Evolutionary conservation across 1,140 invertebrate species (phyloP).

Genomic region (Trachelipus rathkii): DNA sequence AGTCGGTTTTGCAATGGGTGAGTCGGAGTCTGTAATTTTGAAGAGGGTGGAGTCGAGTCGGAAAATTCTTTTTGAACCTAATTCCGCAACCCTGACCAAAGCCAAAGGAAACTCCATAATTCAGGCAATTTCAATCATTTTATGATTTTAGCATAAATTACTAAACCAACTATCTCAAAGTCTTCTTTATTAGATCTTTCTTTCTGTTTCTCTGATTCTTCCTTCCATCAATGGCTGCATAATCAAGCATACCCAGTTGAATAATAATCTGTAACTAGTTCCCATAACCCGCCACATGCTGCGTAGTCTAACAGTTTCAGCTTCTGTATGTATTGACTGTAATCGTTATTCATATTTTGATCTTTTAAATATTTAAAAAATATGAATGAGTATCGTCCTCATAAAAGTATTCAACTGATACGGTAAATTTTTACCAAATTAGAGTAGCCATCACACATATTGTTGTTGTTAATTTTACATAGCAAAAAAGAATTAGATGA

Average conservation of each 20-base stretch:
- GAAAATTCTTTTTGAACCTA: too few relatives aligned
- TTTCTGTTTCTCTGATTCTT: constrained; percentile 47
- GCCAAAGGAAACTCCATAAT: too few relatives aligned
- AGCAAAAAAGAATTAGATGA: too few relatives aligned
- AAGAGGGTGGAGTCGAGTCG: too few relatives aligned
- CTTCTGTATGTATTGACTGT: constrained; percentile 47
- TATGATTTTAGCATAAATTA: not conserved
- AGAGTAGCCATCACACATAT: too few relatives aligned
- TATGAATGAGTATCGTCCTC: not conserved
- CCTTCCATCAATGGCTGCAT: constrained; percentile 49
- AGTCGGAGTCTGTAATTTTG: too few relatives aligned
- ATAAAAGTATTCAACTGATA: not conserved
- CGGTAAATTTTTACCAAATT: not conserved
- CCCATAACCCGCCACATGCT: constrained; percentile 55
- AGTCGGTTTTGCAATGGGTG: too few relatives aligned
- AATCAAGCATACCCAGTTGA: constrained; percentile 53
- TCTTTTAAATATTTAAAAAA: constrained; percentile 25
- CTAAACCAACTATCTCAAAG: constrained; percentile 61
- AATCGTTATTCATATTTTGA: constrained; percentile 41
- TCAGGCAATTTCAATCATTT: too few relatives aligned
- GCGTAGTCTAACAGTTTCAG: constrained; percentile 64
- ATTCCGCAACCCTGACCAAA: too few relatives aligned
- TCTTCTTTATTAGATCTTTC: constrained; percentile 56
- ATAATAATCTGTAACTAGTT: constrained; percentile 44
- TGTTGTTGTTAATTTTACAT: not conserved